A percentile compares a stretch with the other conserved stretches of the same genome.
Conservation (phyloP, 1,140 invertebrate species). For the Cydia amplana region DNA sequence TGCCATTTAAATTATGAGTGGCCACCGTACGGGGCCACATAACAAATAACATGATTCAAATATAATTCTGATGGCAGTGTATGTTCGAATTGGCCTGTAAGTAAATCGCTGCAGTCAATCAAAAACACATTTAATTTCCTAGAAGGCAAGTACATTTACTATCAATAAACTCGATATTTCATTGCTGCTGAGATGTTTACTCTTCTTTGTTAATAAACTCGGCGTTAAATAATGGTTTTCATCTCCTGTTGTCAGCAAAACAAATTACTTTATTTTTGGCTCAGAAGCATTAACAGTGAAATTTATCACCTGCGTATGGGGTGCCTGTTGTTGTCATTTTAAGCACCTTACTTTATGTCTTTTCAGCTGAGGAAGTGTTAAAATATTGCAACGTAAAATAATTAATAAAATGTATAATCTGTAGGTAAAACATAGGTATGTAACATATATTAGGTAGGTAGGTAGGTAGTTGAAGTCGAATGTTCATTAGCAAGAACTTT, state of each 20-base stretch:
- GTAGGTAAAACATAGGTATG: too few species aligned
- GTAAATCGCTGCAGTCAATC: not conserved
- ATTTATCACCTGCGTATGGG: conserved; percentile 65
- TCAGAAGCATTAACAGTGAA: conserved; percentile 59
- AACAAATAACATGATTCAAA: too few species aligned
- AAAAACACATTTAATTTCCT: conserved; percentile 9
- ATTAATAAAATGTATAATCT: not conserved
- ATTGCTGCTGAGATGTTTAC: conserved; percentile 33
- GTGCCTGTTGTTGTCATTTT: conserved; percentile 46
- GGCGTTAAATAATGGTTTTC: conserved; percentile 69
- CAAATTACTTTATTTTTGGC: conserved; percentile 74
- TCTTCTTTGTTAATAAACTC: conserved; percentile 57
- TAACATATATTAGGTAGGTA: too few species aligned
- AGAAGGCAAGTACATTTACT: not conserved
- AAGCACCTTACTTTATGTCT: conserved; percentile 33
- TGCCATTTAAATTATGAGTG: too few species aligned
- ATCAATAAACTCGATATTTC: conserved; percentile 28
- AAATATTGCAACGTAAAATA: conserved; percentile 1
- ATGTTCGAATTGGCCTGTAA: too few species aligned
- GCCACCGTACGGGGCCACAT: too few species aligned
- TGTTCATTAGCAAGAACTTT: too few species aligned
- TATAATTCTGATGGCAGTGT: too few species aligned
- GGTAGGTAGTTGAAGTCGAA: too few species aligned
- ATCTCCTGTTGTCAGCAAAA: conserved; percentile 70
- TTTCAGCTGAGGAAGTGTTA: conserved; percentile 8